Base-by-base conservation (phyloP, 1,140 invertebrate species). In the Pachypeltis micranthus region DNA sequence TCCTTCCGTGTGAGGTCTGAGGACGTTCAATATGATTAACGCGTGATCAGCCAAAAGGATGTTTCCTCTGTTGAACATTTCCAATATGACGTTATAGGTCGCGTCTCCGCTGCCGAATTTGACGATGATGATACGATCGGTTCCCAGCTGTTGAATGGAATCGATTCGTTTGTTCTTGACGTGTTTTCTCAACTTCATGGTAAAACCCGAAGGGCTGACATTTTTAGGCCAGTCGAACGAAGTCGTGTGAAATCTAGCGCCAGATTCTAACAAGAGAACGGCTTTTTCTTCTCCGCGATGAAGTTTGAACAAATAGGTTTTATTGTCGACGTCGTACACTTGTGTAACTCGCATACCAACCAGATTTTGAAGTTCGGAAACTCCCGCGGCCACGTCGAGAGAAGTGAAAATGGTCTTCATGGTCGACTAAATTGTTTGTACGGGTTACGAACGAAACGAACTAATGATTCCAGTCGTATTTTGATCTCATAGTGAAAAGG, bases 201-300 rank as follows among this genome's bases (percentile, higher is more conserved):
- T 89, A 74, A 99, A 99, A 1, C 93, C 91, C 16, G 93, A 96
- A 1, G 95, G 94, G 23, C 90, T 85, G 54, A 85, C 81, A 83
- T 95, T 95, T 79, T 99, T 99, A 0, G 95, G 94, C 96, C 96
- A 99, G 73, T 98, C 94, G 79, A 93, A 98, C 24, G 81, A 85
- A 19, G 97, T 99, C 58, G 85, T 87, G 74, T 99, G 96, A 66
- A 99, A 86, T 59, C 95, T 78, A 63, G 85, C 88, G 0, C 94
- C 96, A 4, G 95, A 98, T 80, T 99, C 97, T 2, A 99, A 74
- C 2, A 99, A 73, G 55, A 99, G 75, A 7, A 96, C 80, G 65
- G 79, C 80, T 77, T 99, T 98, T 70, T 92, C 82, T 70, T 88
- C 87, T 10, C 80, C 83, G 64, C 83, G 78, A 73, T 90, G 86